These are phyloP conservation scores for Mayetiola destructor DNA, from an alignment of 2,888 invertebrate genomes.

Conservation along the genomic window DNA sequence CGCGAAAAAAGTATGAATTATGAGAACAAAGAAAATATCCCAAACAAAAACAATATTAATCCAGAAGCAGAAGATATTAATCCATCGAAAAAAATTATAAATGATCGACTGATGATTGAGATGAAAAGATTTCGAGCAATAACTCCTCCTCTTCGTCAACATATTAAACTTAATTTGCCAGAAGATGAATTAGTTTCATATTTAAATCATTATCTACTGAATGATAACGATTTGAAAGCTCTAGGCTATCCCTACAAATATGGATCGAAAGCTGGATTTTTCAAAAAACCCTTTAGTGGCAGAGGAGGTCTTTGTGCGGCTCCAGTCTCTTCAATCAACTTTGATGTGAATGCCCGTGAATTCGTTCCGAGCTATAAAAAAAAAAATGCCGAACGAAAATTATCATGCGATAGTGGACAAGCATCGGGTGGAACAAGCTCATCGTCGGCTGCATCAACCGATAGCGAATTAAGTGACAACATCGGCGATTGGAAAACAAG, in stretches of 20 bases:
- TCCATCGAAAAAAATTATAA: not conserved
- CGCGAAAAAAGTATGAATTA: not conserved
- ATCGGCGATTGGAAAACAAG: constrained; percentile 3
- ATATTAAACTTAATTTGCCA: constrained; percentile 33
- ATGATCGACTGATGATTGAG: constrained; percentile 9
- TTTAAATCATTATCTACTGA: constrained; percentile 47
- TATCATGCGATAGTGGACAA: constrained; percentile 40
- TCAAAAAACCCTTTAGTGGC: constrained; percentile 5
- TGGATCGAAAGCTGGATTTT: constrained; percentile 36
- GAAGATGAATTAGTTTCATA: constrained; percentile 43
- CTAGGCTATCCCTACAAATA: constrained; percentile 60
- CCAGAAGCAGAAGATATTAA: not conserved
- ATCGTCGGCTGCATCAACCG: constrained; percentile 40
- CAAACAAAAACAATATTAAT: not conserved
- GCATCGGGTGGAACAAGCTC: constrained; percentile 35
- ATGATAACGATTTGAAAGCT: constrained; percentile 44
- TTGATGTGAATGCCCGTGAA: constrained; percentile 54
- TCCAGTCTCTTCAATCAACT: not conserved
- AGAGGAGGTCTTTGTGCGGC: not conserved
- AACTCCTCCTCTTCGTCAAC: constrained; percentile 33
- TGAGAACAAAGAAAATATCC: constrained; percentile 3
- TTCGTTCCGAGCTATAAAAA: constrained; percentile 40
- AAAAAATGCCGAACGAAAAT: constrained; percentile 22
- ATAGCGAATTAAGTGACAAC: constrained; percentile 36
- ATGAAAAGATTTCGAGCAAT: constrained; percentile 16